Percentiles rank a stretch among this genome's conserved stretches.
phyloP scores from a whole-genome alignment of 2,797 vertebrate species.

The Hemibagrus guttatus region DNA sequence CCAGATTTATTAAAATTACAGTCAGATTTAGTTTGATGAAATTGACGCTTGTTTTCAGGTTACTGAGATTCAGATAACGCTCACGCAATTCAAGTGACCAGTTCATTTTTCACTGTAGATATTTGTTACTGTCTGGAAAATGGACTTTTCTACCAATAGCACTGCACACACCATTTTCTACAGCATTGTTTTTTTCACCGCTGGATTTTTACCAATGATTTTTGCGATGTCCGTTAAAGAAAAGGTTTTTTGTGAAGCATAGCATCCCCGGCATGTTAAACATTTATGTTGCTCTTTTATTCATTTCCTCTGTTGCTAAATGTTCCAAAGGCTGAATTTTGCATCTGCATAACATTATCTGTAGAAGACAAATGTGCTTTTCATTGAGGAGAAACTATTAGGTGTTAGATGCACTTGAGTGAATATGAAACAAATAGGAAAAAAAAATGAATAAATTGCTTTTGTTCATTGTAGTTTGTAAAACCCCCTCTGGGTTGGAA shows the following conservation, averaged over 20 bases:
- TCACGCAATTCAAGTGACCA: not conserved
- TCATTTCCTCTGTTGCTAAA: conserved; percentile 20
- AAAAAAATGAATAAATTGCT: conserved; percentile 14
- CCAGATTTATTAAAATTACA: not conserved
- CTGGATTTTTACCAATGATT: not conserved
- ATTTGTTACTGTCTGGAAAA: not conserved
- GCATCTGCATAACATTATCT: conserved; percentile 36
- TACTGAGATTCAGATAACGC: not conserved
- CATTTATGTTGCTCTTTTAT: conserved; percentile 23
- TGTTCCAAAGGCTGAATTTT: conserved; percentile 43
- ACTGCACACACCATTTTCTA: not conserved
- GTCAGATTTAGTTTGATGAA: too few relatives aligned
- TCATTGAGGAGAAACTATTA: conserved; percentile 31
- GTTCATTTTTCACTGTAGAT: not conserved
- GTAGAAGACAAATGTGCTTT: conserved; percentile 27
- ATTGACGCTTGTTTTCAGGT: not conserved
- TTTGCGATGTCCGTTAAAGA: not conserved
- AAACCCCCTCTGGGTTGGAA: not conserved
- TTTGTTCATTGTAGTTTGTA: conserved; percentile 26
- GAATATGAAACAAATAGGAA: conserved; percentile 31
- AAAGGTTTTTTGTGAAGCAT: not conserved
- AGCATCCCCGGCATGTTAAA: conserved; percentile 23
- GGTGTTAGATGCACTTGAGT: conserved; percentile 43
- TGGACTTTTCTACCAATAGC: not conserved
- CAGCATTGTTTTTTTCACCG: too few relatives aligned